Evolutionary conservation across 2,888 invertebrate species (phyloP), one percentile per base, ranked within the genome.

Genomic region (Hydropsyche betteni): DNA sequence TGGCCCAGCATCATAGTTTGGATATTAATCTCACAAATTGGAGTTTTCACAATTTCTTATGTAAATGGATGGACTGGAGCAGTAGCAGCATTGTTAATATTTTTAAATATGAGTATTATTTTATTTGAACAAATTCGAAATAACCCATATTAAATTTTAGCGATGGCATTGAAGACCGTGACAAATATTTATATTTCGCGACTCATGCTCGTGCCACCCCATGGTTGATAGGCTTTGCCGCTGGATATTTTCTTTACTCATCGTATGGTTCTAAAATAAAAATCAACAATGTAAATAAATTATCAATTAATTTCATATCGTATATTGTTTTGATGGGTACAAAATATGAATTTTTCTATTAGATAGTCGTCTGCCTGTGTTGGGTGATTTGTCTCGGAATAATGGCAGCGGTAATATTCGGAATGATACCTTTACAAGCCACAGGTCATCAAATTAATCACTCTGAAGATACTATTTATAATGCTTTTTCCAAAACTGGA

Each of bases 381-480:
- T 78, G 76, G 78, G 14, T 72, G 1, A 38, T 55, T 12, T 70
- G 76, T 64, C 52, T 76, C 10, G 72, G 36, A 38, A 68, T 76
- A 5, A 74, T 78, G 76, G 76, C 34, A 12, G 74, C 71, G 0
- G 74, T 76, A 1, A 5, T 78, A 5, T 61, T 78, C n/a, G 78
- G 78, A n/a, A 71, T 76, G 68, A 44, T 69, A 5, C 68, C 76
- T 4, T 24, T 78, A 12, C 71, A 76, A 14, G 16, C 8, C 7
- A 12, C 5, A 0, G 24, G 16, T 10, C 77, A 75, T 53, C n/a
- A 69, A 14, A 44, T 44, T 44, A 44, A 6, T 44, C 44, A 44
- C 44, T 4, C 44, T 24, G 70, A 73, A 34, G 75, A 77, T 55
- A 74, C 72, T 5, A 70, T 74, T n/a, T 78, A 78, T 58, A 53